Base-by-base conservation (phyloP, 2,113 vertebrate genomes). In the Trogon melanurus region DNA sequence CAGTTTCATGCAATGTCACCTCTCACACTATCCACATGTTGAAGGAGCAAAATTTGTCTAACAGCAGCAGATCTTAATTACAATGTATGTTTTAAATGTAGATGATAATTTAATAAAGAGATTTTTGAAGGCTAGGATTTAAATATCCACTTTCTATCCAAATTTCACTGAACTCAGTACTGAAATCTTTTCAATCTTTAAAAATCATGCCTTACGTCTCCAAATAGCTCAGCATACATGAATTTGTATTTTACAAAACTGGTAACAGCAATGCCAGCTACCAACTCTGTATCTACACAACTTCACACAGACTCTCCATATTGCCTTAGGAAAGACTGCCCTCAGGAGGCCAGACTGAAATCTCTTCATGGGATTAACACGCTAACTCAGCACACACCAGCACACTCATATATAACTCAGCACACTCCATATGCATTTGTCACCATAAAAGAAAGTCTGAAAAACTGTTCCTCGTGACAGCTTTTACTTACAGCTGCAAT, bases 271-370 rank as follows among this genome's bases (percentile, higher is more conserved):
- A 66, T 16, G 21, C 12, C 65, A 93, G n/a, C 30, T 53, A 65
- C 25, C 38, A 62, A 11, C 36, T 69, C 50, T 36, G 29, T 30
- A 75, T 19, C n/a, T 57, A 44, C 13, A 38, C 10, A 74, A 41
- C 11, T 41, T 41, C 41, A 41, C 41, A 41, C 41, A 41, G 41
- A 41, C n/a, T n/a, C n/a, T n/a, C n/a, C n/a, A 16, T 44, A 64
- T 82, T 85, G 67, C 70, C 66, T 96, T 96, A 90, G 94, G 70
- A 95, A 64, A 94, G 57, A 62, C 80, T 96, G 96, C 96, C 96
- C 97, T 94, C 97, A 83, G 72, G 95, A 93, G 95, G 95, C 60
- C 57, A 66, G 38, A 85, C 17, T 15, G 60, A 61, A 88, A 76
- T 48, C 26, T 72, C 36, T 32, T 69, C 58, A 22, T 10, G 41